Evolutionary conservation across 2,888 invertebrate species (phyloP).

Genomic region (Anagyrus pseudococci): DNA sequence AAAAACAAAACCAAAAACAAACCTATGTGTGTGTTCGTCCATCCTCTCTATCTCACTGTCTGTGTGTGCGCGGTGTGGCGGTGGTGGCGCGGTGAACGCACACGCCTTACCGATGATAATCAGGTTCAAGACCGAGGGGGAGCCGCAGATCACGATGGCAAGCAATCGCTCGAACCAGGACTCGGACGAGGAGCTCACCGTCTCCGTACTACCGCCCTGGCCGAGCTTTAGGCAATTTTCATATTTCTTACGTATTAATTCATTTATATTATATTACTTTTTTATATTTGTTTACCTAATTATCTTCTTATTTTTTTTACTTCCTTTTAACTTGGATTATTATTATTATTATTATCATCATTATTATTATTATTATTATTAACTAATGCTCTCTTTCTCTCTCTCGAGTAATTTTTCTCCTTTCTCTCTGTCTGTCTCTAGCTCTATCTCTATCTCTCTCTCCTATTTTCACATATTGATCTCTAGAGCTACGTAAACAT

Average conservation of each 20-base stretch:
- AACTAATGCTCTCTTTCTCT: conserved; percentile 1
- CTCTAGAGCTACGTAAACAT: conserved; percentile 1
- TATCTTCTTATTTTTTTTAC: conserved; percentile 20
- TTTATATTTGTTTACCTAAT: not conserved
- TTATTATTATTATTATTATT: conserved; percentile 23
- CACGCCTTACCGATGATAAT: too few species aligned
- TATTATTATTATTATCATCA: conserved; percentile 40
- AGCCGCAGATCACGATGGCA: conserved; percentile 55
- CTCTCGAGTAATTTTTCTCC: conserved; percentile 20
- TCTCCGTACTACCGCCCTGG: conserved; percentile 62
- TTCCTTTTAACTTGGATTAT: conserved; percentile 39
- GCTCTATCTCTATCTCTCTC: too few species aligned
- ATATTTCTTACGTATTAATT: conserved; percentile 55
- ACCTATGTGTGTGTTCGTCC: too few species aligned
- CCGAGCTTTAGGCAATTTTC: conserved; percentile 63
- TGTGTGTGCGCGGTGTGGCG: too few species aligned
- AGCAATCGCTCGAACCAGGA: conserved; percentile 55
- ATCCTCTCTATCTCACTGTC: too few species aligned
- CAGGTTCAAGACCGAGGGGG: conserved; percentile 61
- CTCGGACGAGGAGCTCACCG: conserved; percentile 62
- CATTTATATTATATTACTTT: conserved; percentile 43
- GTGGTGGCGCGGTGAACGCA: too few species aligned
- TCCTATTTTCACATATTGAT: conserved; percentile 21
- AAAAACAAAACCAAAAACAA: too few species aligned
- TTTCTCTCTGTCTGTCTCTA: conserved; percentile 26